Evolutionary conservation across 2,888 invertebrate genomes (phyloP).

Genomic region (Macroteleia sp.): DNA sequence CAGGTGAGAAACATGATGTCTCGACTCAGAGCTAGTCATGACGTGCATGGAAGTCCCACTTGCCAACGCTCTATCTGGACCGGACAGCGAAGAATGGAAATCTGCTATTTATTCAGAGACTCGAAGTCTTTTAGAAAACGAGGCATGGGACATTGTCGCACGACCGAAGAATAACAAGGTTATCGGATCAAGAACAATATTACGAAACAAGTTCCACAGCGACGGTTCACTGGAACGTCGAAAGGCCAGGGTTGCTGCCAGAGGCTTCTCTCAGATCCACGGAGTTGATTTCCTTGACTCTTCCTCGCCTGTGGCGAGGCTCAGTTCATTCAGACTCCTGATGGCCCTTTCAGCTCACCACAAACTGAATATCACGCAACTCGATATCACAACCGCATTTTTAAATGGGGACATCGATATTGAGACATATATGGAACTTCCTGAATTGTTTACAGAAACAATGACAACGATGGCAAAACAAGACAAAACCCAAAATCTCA

Average conservation of each 20-base stretch:
- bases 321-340: slow-evolving; percentile 50
- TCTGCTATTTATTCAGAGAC: slow-evolving; percentile 23
- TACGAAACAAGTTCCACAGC: slow-evolving; percentile 44
- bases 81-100: background rate
- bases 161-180: slow-evolving; percentile 24
- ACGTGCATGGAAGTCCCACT: slow-evolving; percentile 6
- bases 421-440: background rate
- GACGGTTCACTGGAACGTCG: slow-evolving; percentile 49
- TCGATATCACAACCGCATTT: slow-evolving; percentile 26
- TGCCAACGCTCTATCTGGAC: slow-evolving; percentile 1
- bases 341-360: slow-evolving; percentile 46
- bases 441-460: background rate
- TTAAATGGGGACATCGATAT: slow-evolving; percentile 20
- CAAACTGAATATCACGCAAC: slow-evolving; percentile 1
- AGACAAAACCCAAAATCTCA: background rate
- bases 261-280: slow-evolving; percentile 55
- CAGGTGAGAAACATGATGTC: no score
- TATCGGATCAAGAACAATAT: slow-evolving; percentile 47
- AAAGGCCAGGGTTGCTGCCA: slow-evolving; percentile 63
- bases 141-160: slow-evolving; percentile 52
- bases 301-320: slow-evolving; percentile 57
- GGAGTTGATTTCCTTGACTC: slow-evolving; percentile 60
- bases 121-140: slow-evolving; percentile 36
- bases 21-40: background rate
- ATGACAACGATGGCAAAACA: background rate